Evolutionary conservation across 2,888 invertebrate species (phyloP), one percentile per base, ranked within the genome.

Genomic region (Galerucella nymphaeae): DNA sequence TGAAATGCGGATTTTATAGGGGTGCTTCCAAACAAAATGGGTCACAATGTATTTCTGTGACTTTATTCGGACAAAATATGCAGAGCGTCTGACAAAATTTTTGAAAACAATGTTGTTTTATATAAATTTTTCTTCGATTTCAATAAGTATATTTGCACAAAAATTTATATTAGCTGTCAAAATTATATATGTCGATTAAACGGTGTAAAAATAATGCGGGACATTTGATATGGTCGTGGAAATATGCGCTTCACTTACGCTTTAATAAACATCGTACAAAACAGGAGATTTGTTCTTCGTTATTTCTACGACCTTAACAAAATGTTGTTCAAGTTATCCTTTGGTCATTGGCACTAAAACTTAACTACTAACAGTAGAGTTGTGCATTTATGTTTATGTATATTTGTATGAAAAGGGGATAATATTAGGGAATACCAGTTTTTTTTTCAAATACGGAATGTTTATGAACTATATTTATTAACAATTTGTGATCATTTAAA

Each of bases 91-190:
- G 30, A 38, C 8, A 38, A 8, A 6, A 38, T 45, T 45, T 13
- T 45, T n/a, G 13, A 48, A n/a, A 48, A 48, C 48, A 48, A 8
- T n/a, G 14, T 48, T 48, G 48, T 48, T 48, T 5, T 48, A 48
- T 48, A 48, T n/a, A 14, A 48, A 13, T 48, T 48, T 48, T 48
- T 48, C 4, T 48, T 14, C n/a, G 48, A 48, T 48, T 48, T 5
- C n/a, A n/a, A n/a, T n/a, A 48, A 48, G 48, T 48, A 48, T 48
- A 48, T 48, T 48, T 48, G n/a, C 14, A 48, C n/a, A n/a, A 48
- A 48, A 2, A n/a, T 48, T 5, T 48, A 48, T 5, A 9, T 38
- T 9, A 30, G 30, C 30, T 30, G 30, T 30, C 8, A 8, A 48
- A 48, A 48, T 48, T 48, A 13, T 48, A 13, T 48, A 5, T 48